Evolutionary conservation across 2,113 vertebrate species (phyloP).

Genomic region (Butorides virescens): DNA sequence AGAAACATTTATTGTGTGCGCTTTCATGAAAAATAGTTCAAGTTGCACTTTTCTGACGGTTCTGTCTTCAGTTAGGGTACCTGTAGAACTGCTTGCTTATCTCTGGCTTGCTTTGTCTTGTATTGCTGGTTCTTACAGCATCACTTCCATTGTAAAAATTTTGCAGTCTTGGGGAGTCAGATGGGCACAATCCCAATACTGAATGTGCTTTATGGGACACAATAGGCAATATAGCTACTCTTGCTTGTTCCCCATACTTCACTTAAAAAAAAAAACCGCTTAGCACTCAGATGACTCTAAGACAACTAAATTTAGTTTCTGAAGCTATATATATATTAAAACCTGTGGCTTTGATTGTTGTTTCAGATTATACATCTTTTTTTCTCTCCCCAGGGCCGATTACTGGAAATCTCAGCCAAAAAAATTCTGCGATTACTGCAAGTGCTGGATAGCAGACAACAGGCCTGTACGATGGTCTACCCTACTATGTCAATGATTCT

Average conservation of each 20-base stretch:
- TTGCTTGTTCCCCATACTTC: neutral
- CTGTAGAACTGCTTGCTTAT: neutral
- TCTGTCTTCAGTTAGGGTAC: neutral
- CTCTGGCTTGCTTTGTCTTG: neutral
- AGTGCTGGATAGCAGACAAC: slow-evolving; percentile 99
- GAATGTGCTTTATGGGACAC: neutral
- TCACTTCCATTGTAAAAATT: neutral
- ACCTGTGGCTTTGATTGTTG: neutral
- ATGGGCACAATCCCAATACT: neutral
- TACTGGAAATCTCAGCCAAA: slow-evolving; percentile 99
- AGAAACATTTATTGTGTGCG: neutral
- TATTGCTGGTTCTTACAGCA: neutral
- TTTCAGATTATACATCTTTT: slow-evolving; percentile 1
- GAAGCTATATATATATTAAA: neutral
- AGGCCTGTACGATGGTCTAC: slow-evolving; percentile 86
- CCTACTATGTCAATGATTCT: neutral
- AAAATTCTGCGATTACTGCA: slow-evolving; percentile 99
- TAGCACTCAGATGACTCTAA: neutral
- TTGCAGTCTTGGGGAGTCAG: neutral
- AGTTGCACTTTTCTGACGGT: neutral
- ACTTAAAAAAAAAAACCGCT: neutral
- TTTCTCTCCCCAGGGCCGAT: slow-evolving; percentile 86
- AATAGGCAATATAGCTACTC: neutral
- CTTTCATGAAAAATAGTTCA: neutral
- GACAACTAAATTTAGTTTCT: neutral